Evolutionary conservation across 2,888 invertebrate species (phyloP).

Genomic region (Heliconius erato): DNA sequence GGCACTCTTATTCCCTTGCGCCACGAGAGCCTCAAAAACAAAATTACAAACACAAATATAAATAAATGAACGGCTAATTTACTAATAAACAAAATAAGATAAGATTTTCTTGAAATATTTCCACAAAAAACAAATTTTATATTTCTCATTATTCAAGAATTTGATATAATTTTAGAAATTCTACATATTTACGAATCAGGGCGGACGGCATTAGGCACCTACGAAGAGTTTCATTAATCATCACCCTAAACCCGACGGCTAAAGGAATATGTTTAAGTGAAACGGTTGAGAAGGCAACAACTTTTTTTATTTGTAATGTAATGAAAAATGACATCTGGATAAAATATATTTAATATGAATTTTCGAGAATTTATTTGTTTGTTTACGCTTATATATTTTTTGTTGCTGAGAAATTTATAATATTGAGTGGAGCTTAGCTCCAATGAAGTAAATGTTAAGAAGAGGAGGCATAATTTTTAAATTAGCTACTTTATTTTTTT

Average conservation of each 20-base stretch:
- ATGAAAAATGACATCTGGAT: constrained; percentile 61
- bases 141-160: background rate
- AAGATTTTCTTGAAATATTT: background rate
- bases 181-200: constrained; percentile 74
- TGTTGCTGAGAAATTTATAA: background rate
- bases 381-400: background rate
- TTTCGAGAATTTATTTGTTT: background rate
- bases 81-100: background rate
- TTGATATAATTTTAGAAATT: constrained; percentile 63
- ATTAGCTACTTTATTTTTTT: too few species aligned
- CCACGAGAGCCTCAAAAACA: too few species aligned
- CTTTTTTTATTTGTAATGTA: constrained; percentile 70
- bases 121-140: background rate
- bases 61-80: background rate
- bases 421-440: background rate
- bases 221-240: constrained; percentile 80
- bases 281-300: constrained; percentile 70
- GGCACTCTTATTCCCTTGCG: too few species aligned
- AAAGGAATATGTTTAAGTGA: constrained; percentile 79
- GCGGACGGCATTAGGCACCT: constrained; percentile 63
- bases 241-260: constrained; percentile 73
- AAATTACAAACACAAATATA: background rate
- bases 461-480: too few species aligned
- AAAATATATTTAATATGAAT: constrained; percentile 16
- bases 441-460: too few species aligned